Base-by-base conservation (phyloP, 2,113 vertebrate genomes). In the Nesoenas mayeri region DNA sequence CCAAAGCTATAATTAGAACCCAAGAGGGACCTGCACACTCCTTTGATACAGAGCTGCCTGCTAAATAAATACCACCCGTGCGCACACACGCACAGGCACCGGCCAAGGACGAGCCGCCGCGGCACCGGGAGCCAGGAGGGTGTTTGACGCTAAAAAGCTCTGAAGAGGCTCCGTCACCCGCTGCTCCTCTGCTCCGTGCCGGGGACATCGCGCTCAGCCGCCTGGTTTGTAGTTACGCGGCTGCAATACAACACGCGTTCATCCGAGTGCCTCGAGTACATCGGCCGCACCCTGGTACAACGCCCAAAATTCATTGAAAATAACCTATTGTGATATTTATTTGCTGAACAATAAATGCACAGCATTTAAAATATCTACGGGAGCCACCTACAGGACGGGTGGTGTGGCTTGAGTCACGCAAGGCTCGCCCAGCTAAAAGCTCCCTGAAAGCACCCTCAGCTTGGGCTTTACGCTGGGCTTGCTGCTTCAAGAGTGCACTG, bases 1-100 rank as follows among this genome's bases (percentile, higher is more conserved):
- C 87, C 85, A 93, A 96, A 93, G 93, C 96, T 95, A 58, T 96
- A 97, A 98, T 97, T 95, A 97, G 96, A 96, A 93, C 40, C 95
- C 96, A 88, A 92, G 38, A 58, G 97, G 90, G 95, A 93, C 89
- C 90, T 20, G 92, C 91, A 79, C 2, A 28, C 64, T 97, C 94
- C 97, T 97, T 96, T 96, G 96, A 97, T 97, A 92, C 96, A 85
- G 84, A 97, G 80, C 91, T 74, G 95, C 72, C 90, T 93, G 81
- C 79, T 38, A 53, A 79, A 95, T 92, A 96, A 91, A 96, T 61
- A 91, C 14, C 85, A 85, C 54, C 87, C 93, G 18, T 88, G 85
- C 48, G 80, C 77, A 86, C 91, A 79, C 60, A 90, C 56, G 86
- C 75, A 38, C 78, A 74, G 54, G 81, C 66, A 69, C 75, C 79